phyloP scores from a whole-genome alignment of 1,140 invertebrate genomes.

The Scylla paramamosain region DNA sequence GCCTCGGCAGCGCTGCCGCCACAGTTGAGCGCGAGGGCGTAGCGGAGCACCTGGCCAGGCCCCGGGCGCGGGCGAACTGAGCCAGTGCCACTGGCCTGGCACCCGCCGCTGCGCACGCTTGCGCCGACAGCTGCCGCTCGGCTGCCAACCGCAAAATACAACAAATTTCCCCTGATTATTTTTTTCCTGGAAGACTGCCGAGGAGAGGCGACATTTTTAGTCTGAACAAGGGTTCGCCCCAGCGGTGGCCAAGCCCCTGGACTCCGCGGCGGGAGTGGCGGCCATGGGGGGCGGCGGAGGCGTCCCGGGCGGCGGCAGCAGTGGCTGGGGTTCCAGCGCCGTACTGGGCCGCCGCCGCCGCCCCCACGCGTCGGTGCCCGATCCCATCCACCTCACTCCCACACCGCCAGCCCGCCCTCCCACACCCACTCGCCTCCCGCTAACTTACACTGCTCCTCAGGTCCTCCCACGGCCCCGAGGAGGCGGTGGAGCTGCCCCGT shows the following conservation, averaged over 20 bases:
- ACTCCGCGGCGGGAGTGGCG: no score
- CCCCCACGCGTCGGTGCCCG: slow-evolving; percentile 32
- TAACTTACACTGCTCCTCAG: not conserved
- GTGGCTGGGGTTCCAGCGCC: slow-evolving; percentile 37
- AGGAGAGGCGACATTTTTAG: not conserved
- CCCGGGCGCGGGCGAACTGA: slow-evolving; percentile 68
- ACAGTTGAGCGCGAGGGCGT: slow-evolving; percentile 51
- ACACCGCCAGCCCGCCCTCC: slow-evolving; percentile 44
- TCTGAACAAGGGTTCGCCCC: not conserved
- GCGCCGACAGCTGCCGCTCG: slow-evolving; percentile 50
- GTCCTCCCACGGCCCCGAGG: not conserved
- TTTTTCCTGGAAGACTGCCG: not conserved
- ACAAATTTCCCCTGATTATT: not conserved
- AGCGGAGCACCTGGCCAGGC: slow-evolving; percentile 68
- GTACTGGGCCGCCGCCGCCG: slow-evolving; percentile 44
- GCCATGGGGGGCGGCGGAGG: not conserved
- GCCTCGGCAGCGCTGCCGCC: slow-evolving; percentile 53
- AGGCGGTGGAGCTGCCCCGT: not conserved
- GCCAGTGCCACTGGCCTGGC: slow-evolving; percentile 59
- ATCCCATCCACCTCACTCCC: slow-evolving; percentile 27
- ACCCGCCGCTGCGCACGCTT: slow-evolving; percentile 61
- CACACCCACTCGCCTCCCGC: slow-evolving; percentile 39
- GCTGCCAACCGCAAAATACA: slow-evolving; percentile 34
- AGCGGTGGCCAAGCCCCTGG: not conserved
- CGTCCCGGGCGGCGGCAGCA: slow-evolving; percentile 31